phyloP scores from a whole-genome alignment of 2,113 vertebrate genomes.

The Microcebus lehilahytsara region DNA sequence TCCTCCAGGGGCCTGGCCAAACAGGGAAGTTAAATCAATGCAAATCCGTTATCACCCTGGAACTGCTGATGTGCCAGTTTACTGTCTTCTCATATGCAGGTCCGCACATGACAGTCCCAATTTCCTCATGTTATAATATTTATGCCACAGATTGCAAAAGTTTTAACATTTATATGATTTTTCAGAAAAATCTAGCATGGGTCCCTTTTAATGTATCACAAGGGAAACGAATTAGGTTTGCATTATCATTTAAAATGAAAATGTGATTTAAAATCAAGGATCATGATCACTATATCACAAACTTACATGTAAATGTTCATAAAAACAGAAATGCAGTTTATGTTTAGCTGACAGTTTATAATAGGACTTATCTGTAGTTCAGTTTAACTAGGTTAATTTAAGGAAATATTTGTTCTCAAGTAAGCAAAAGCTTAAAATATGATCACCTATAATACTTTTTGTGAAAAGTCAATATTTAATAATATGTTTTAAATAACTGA shows the following conservation, averaged over 20 bases:
- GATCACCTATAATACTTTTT: neutral
- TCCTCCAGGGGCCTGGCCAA: neutral
- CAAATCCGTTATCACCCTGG: neutral
- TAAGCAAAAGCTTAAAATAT: conserved; percentile 38
- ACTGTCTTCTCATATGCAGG: neutral
- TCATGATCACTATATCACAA: conserved; percentile 11
- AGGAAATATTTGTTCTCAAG: conserved; percentile 49
- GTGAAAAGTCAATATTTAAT: conserved; percentile 41
- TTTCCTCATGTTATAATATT: neutral
- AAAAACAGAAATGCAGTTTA: conserved; percentile 61
- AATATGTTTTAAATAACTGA: conserved; percentile 3
- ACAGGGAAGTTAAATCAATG: neutral
- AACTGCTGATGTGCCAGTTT: neutral
- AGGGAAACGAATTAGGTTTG: conserved; percentile 36
- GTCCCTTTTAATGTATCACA: neutral
- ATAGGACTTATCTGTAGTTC: conserved; percentile 58
- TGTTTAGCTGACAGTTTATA: conserved; percentile 44
- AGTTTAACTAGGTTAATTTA: conserved; percentile 34
- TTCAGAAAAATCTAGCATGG: conserved; percentile 33
- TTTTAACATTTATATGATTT: conserved; percentile 23
- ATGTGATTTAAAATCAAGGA: conserved; percentile 40
- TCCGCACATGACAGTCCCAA: neutral
- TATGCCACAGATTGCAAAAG: conserved; percentile 44
- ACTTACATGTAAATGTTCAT: conserved; percentile 48
- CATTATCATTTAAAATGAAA: conserved; percentile 55